phyloP scores from a whole-genome alignment of 1,140 invertebrate species.

The Hyles vespertilio region DNA sequence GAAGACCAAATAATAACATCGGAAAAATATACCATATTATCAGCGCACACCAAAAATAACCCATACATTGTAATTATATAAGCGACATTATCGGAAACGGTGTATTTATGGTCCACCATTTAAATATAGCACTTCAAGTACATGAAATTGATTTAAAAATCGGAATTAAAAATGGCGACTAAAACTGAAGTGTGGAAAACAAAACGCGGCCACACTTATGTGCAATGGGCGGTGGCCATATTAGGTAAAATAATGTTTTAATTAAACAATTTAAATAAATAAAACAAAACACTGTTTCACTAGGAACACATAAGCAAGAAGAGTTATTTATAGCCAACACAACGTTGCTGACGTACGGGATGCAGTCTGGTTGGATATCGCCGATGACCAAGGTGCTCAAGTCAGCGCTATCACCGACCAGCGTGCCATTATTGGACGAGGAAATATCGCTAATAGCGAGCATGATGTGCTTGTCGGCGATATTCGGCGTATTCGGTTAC shows the following conservation, averaged over 20 bases:
- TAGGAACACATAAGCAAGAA: slow-evolving; percentile 11
- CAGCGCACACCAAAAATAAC: too few species aligned
- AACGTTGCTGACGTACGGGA: slow-evolving; percentile 68
- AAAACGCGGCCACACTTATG: slow-evolving; percentile 15
- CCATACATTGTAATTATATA: too few species aligned
- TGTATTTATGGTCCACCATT: too few species aligned
- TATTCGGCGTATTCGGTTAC: slow-evolving; percentile 24
- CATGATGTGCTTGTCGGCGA: slow-evolving; percentile 49
- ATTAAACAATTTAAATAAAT: slow-evolving; percentile 18
- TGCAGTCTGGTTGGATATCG: slow-evolving; percentile 75
- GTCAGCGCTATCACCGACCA: slow-evolving; percentile 52
- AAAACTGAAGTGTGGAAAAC: slow-evolving; percentile 1
- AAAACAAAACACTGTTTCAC: slow-evolving; percentile 17
- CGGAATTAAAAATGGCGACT: not conserved
- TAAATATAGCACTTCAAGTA: too few species aligned
- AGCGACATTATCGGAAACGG: too few species aligned
- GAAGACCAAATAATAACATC: too few species aligned
- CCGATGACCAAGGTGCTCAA: slow-evolving; percentile 69
- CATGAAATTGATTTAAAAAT: not conserved
- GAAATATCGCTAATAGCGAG: slow-evolving; percentile 71
- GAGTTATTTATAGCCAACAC: slow-evolving; percentile 69
- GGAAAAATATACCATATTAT: too few species aligned
- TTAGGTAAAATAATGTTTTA: slow-evolving; percentile 13
- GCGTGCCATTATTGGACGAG: slow-evolving; percentile 60
- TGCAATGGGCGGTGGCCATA: slow-evolving; percentile 19